Evolutionary conservation across 2,888 invertebrate genomes (phyloP).

Genomic region (Apamea crenata): DNA sequence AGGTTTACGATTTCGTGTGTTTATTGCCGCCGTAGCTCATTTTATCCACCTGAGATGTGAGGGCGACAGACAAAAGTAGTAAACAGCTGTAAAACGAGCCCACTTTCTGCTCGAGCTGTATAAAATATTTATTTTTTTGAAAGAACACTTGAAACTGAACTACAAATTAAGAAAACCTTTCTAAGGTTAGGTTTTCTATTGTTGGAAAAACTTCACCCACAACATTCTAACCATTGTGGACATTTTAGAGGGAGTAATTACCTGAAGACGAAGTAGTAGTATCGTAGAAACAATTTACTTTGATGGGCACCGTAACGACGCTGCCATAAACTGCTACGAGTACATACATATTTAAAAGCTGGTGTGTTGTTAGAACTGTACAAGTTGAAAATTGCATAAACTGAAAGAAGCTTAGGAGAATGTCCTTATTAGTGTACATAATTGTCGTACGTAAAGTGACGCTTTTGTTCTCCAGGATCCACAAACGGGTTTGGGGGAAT

Average conservation of each 20-base stretch:
- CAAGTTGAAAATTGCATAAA: slow-evolving; percentile 10
- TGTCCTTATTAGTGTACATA: not conserved
- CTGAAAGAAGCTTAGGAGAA: not conserved
- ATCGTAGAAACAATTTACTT: slow-evolving; percentile 48
- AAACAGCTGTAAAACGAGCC: slow-evolving; percentile 25
- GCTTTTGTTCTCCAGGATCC: not conserved
- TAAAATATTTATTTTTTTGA: slow-evolving; percentile 16
- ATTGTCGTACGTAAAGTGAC: not conserved
- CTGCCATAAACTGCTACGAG: slow-evolving; percentile 24
- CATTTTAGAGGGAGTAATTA: slow-evolving; percentile 46
- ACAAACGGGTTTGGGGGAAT: not conserved
- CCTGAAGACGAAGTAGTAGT: slow-evolving; percentile 29
- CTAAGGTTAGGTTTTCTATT: slow-evolving; percentile 14
- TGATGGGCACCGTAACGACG: slow-evolving; percentile 37
- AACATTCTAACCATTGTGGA: slow-evolving; percentile 28
- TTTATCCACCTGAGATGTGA: slow-evolving; percentile 26
- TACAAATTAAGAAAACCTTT: slow-evolving; percentile 30
- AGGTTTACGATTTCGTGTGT: slow-evolving; percentile 45
- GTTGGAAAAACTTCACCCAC: slow-evolving; percentile 17
- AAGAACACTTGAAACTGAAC: slow-evolving; percentile 9
- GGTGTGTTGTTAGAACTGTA: slow-evolving; percentile 7
- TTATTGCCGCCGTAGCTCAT: slow-evolving; percentile 38
- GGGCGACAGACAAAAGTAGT: slow-evolving; percentile 6
- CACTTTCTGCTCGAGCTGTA: slow-evolving; percentile 14
- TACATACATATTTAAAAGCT: slow-evolving; percentile 21